Percentiles rank a stretch among this genome's conserved stretches.
phyloP scores from a whole-genome alignment of 2,797 vertebrate genomes.

The Clarias fuscus region DNA sequence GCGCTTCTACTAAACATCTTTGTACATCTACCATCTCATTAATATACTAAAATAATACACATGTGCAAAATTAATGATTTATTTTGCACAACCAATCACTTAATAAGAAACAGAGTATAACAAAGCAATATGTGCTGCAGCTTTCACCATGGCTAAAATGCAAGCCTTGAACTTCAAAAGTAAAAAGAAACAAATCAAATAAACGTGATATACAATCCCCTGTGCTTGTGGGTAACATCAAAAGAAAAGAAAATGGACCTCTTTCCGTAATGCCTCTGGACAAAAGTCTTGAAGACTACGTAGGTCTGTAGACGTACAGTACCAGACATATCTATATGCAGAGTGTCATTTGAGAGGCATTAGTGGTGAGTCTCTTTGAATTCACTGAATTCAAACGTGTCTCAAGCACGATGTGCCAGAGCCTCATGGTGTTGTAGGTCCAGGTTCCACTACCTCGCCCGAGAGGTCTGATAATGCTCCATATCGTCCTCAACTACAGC shows the following conservation, averaged over 20 bases:
- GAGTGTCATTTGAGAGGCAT: slow-evolving; percentile 65
- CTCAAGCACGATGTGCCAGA: slow-evolving; percentile 64
- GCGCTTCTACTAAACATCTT: slow-evolving; percentile 20
- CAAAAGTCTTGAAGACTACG: slow-evolving; percentile 12
- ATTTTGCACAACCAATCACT: slow-evolving; percentile 42
- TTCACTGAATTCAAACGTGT: slow-evolving; percentile 91
- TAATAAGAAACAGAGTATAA: slow-evolving; percentile 38
- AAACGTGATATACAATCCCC: slow-evolving; percentile 27
- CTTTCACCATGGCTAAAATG: slow-evolving; percentile 39
- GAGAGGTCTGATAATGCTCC: slow-evolving; percentile 69
- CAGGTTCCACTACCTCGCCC: slow-evolving; percentile 86
- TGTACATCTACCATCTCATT: slow-evolving; percentile 15
- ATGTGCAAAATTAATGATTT: slow-evolving; percentile 47
- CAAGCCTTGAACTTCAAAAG: slow-evolving; percentile 33
- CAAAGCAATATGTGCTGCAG: slow-evolving; percentile 31
- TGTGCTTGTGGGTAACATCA: slow-evolving; percentile 18
- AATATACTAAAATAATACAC: slow-evolving; percentile 12
- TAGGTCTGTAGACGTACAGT: slow-evolving; percentile 3
- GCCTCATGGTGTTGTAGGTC: slow-evolving; percentile 57
- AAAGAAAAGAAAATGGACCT: slow-evolving; percentile 32
- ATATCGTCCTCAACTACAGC: slow-evolving; percentile 88
- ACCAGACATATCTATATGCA: slow-evolving; percentile 56
- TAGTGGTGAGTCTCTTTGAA: slow-evolving; percentile 81
- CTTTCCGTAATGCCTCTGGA: slow-evolving; percentile 28
- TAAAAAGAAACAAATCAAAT: slow-evolving; percentile 58